A percentile compares a stretch with the other conserved stretches of the same genome.
Evolutionary conservation across 2,888 invertebrate species (phyloP).

Genomic region (Cantharis rufa): DNA sequence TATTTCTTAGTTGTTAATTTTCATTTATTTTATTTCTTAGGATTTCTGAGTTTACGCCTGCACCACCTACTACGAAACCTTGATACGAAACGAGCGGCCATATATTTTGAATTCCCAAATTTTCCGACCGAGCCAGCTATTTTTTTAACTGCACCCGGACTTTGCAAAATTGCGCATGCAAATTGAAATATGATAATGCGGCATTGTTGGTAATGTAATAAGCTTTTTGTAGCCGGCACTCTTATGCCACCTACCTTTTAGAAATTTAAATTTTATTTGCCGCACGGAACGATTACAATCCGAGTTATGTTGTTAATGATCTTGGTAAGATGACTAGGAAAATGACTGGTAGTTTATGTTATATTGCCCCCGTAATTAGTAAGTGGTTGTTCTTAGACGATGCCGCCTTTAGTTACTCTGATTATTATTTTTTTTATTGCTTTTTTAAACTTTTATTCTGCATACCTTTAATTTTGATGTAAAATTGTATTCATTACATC

Average conservation of each 20-base stretch:
- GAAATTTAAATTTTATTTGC: conserved; percentile 5
- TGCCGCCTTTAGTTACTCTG: conserved; percentile 29
- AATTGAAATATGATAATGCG: not conserved
- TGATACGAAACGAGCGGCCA: conserved; percentile 14
- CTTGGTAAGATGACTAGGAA: conserved; percentile 31
- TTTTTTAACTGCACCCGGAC: not conserved
- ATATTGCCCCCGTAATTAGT: conserved; percentile 37
- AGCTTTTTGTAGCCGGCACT: not conserved
- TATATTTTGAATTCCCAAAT: not conserved
- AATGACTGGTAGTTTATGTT: conserved; percentile 35
- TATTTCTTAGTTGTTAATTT: conserved; percentile 32
- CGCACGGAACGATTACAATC: conserved; percentile 1
- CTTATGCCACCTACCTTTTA: not conserved
- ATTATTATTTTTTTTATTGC: conserved; percentile 25
- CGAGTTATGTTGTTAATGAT: conserved; percentile 25
- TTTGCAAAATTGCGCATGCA: not conserved
- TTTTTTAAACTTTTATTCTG: conserved; percentile 15
- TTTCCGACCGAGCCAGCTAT: not conserved
- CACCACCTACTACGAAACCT: conserved; percentile 12
- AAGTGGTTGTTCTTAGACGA: conserved; percentile 34
- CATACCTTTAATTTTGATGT: conserved; percentile 14
- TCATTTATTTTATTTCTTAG: conserved; percentile 31
- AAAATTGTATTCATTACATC: not conserved
- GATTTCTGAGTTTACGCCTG: conserved; percentile 29
- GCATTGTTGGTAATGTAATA: not conserved